A percentile compares a stretch with the other conserved stretches of the same genome.
These are phyloP conservation scores for Syrista parreyssii DNA, from an alignment of 2,888 invertebrate species.

Conservation along the genomic window DNA sequence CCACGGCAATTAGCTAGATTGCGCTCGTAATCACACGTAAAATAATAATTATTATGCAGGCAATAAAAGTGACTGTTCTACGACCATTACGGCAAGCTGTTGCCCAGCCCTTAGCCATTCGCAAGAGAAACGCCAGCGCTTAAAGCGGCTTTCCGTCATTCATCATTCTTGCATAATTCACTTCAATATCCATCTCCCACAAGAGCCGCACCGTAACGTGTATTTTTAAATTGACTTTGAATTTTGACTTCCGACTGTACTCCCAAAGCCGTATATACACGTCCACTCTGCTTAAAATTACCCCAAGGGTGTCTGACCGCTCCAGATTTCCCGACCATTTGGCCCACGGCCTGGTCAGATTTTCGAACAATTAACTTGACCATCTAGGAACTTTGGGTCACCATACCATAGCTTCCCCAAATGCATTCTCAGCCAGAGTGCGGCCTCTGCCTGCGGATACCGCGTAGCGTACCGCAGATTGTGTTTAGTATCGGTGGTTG, in stretches of 20 bases:
- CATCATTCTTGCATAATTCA: neutral
- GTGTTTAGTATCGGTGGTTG: constrained; percentile 1
- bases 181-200: neutral
- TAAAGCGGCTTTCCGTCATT: neutral
- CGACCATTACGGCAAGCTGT: constrained; percentile 41
- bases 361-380: neutral
- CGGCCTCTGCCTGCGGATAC: neutral
- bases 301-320: neutral
- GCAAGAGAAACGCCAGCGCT: neutral
- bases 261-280: neutral
- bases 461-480: neutral
- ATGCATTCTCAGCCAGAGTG: neutral
- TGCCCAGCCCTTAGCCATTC: constrained; percentile 16
- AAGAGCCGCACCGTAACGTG: neutral
- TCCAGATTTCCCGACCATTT: neutral
- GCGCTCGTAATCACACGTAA: constrained; percentile 39
- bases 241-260: neutral
- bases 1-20: constrained; percentile 46
- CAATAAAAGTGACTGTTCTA: constrained; percentile 33
- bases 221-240: neutral
- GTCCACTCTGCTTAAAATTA: neutral
- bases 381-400: neutral
- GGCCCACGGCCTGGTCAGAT: neutral
- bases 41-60: constrained; percentile 45
- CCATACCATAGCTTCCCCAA: neutral